Conservation (phyloP, 2,888 invertebrate genomes). For the Harmothoe impar region DNA sequence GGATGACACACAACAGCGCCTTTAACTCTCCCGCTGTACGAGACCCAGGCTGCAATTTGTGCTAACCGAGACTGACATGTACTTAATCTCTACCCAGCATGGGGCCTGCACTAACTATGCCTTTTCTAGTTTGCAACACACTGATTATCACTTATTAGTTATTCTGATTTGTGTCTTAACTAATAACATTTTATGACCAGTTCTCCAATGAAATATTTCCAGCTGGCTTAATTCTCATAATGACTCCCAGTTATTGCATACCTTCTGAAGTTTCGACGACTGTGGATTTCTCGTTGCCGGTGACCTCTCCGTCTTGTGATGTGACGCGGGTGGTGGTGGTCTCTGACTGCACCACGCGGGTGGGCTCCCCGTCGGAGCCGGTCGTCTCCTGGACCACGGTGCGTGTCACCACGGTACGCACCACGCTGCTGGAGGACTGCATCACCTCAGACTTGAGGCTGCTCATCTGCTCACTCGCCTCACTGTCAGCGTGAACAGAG, state of each 20-base stretch:
- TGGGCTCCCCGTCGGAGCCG: conserved; percentile 9
- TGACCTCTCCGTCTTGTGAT: conserved; percentile 51
- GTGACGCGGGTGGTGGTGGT: conserved; percentile 50
- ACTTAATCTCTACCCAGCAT: too few species aligned
- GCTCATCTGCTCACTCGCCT: conserved; percentile 18
- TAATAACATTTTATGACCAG: too few species aligned
- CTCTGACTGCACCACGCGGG: conserved; percentile 50
- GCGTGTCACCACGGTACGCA: conserved; percentile 27
- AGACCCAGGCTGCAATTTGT: too few species aligned
- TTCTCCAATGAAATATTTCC: too few species aligned
- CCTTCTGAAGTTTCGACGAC: conserved; percentile 49
- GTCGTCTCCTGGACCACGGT: conserved; percentile 56
- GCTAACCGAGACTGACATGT: too few species aligned
- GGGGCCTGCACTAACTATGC: background rate
- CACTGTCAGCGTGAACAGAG: background rate
- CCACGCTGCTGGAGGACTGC: conserved; percentile 47
- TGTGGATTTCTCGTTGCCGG: conserved; percentile 49
- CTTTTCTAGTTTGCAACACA: background rate
- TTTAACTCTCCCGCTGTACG: too few species aligned
- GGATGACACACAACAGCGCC: too few species aligned
- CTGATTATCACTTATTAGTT: background rate
- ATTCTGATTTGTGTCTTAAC: too few species aligned
- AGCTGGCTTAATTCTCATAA: too few species aligned
- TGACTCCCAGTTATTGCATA: too few species aligned
- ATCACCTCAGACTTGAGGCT: background rate